phyloP scores from a whole-genome alignment of 2,797 vertebrate species.

The Gambelia wislizenii region DNA sequence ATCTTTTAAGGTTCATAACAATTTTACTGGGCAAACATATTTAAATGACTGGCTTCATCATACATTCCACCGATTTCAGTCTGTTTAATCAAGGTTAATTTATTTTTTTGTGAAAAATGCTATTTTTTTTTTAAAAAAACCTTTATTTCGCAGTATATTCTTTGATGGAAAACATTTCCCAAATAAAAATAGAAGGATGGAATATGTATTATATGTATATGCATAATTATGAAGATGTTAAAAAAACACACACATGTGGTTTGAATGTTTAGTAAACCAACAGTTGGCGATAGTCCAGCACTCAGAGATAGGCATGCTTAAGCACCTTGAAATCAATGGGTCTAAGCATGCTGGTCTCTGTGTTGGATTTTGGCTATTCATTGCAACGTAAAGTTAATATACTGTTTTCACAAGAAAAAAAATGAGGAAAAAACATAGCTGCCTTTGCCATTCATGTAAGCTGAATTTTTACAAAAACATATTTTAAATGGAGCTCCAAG shows the following conservation, averaged over 20 bases:
- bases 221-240: not conserved
- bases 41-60: not conserved
- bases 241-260: not conserved
- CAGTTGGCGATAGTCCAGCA: conserved; percentile 12
- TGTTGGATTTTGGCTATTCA: conserved; percentile 24
- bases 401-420: conserved; percentile 39
- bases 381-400: conserved; percentile 43
- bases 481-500: conserved; percentile 67
- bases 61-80: not conserved
- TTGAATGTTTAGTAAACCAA: conserved; percentile 29
- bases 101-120: not conserved
- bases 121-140: too few species aligned
- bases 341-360: not conserved
- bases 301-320: not conserved
- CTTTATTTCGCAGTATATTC: conserved; percentile 22
- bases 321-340: conserved; percentile 24
- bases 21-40: not conserved
- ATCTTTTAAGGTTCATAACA: not conserved
- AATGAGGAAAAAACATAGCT: not conserved
- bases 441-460: not conserved
- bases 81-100: not conserved
- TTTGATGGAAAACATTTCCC: conserved; percentile 51
- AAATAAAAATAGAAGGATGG: not conserved
- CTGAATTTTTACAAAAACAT: conserved; percentile 68
- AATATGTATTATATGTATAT: not conserved